Base-by-base conservation (phyloP, 2,888 invertebrate genomes). In the Watsonalla binaria region DNA sequence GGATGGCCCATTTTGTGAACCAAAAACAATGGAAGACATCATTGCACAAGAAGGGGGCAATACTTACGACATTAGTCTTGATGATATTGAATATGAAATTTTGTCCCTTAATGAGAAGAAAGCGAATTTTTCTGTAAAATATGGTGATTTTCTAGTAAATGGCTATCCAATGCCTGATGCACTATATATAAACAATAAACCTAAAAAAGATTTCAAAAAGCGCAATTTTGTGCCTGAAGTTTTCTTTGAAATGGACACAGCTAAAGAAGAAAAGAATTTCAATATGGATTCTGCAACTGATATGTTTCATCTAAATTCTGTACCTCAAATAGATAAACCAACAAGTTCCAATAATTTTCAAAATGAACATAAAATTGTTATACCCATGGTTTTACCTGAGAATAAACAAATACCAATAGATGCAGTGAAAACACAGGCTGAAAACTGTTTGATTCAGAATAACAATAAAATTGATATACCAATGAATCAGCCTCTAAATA, bases 71-170 rank as follows among this genome's bases (percentile, higher is more conserved):
- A 78, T 87, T 53, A 69, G 78, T 51, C 57, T 76, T 53, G 84
- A 86, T 67, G 85, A 87, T 55, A 86, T 84, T 63, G 90, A 90
- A 62, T 81, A 79, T 78, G 86, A 86, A 45, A 68, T 71, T 54
- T 66, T 77, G 51, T 66, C 70, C 55, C 57, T 69, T 48, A 69
- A 68, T 59, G 84, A 86, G 50, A 89, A 83, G 58, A 82, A 76
- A 63, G 82, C 82, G 0, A 84, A 80, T 56, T 81, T 76, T 55
- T 80, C 83, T 13, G 63, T 86, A 0, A 87, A 84, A 62, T 90
- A 90, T 80, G 80, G 74, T 50, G 83, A 90, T 66, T 90, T 86
- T 65, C 71, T 90, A 61, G 82, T 80, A 34, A 89, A 86, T 61
- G 70, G 73, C 59, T 84, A 86, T 45, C 54, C 74, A 48, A 69